Evolutionary conservation across 2,113 vertebrate genomes (phyloP).

Genomic region (Oncorhynchus clarkii): DNA sequence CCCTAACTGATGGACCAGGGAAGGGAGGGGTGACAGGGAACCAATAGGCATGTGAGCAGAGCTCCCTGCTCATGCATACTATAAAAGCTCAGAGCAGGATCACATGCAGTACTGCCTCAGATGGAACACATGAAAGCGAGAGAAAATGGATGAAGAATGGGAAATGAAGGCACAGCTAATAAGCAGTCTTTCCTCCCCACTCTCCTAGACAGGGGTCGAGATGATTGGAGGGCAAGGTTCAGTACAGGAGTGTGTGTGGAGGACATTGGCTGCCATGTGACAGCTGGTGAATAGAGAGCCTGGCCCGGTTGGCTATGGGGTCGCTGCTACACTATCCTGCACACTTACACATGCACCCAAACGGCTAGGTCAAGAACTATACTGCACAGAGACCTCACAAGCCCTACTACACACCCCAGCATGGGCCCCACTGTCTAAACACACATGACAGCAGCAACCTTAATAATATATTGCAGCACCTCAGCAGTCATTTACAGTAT

Average conservation of each 20-base stretch:
- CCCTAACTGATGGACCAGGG: slow-evolving; percentile 37
- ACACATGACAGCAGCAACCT: slow-evolving; percentile 20
- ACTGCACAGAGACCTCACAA: slow-evolving; percentile 7
- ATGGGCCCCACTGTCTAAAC: slow-evolving; percentile 21
- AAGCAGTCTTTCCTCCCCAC: slow-evolving; percentile 9
- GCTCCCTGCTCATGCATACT: slow-evolving; percentile 4
- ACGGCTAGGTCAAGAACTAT: slow-evolving; percentile 20
- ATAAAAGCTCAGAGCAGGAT: slow-evolving; percentile 14
- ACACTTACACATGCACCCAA: neutral
- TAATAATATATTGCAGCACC: slow-evolving; percentile 18
- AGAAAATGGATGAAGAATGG: slow-evolving; percentile 28
- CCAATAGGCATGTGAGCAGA: slow-evolving; percentile 51
- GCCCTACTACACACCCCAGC: slow-evolving; percentile 4
- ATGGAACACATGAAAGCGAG: neutral
- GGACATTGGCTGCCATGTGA: slow-evolving; percentile 24
- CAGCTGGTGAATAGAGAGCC: slow-evolving; percentile 34
- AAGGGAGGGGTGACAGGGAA: slow-evolving; percentile 20
- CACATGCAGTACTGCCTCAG: neutral
- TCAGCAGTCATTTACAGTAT: slow-evolving; percentile 23
- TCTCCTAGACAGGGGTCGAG: neutral
- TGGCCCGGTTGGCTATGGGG: slow-evolving; percentile 39
- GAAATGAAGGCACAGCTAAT: slow-evolving; percentile 11
- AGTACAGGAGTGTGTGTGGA: neutral
- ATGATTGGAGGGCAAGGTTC: neutral
- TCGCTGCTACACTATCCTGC: slow-evolving; percentile 9